A percentile compares a stretch with the other conserved stretches of the same genome.
Conservation (phyloP, 2,888 invertebrate genomes). For the Pomacea canaliculata region DNA sequence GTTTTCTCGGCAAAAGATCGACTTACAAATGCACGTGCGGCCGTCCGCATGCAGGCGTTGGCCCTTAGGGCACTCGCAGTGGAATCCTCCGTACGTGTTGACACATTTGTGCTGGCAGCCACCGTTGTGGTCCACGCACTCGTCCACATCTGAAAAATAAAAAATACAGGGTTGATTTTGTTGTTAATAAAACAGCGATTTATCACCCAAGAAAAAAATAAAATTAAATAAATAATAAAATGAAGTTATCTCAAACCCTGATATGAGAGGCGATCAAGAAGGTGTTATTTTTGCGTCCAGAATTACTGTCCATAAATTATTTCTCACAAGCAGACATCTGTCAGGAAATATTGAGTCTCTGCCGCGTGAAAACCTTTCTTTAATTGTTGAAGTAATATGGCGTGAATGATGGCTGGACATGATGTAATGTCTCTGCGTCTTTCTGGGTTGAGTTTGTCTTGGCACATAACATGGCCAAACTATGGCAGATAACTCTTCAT, state of each 20-base stretch:
- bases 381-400: too few species aligned
- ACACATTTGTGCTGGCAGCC: constrained; percentile 87
- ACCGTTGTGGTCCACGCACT: constrained; percentile 76
- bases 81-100: constrained; percentile 85
- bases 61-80: constrained; percentile 85
- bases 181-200: not conserved
- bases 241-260: not conserved
- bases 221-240: not conserved
- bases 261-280: too few species aligned
- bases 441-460: too few species aligned
- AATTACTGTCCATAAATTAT: too few species aligned
- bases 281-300: too few species aligned
- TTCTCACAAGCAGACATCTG: too few species aligned
- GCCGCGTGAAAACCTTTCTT: too few species aligned
- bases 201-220: not conserved
- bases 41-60: constrained; percentile 69
- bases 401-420: too few species aligned
- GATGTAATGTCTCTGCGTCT: too few species aligned
- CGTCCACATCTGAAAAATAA: constrained; percentile 79
- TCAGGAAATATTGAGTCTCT: too few species aligned
- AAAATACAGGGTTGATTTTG: not conserved
- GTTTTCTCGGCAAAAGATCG: not conserved
- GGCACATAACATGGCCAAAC: too few species aligned
- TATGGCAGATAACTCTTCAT: too few species aligned
- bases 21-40: constrained; percentile 77